Conservation (phyloP, 2,113 vertebrate species). For the Pedionomus torquatus region DNA sequence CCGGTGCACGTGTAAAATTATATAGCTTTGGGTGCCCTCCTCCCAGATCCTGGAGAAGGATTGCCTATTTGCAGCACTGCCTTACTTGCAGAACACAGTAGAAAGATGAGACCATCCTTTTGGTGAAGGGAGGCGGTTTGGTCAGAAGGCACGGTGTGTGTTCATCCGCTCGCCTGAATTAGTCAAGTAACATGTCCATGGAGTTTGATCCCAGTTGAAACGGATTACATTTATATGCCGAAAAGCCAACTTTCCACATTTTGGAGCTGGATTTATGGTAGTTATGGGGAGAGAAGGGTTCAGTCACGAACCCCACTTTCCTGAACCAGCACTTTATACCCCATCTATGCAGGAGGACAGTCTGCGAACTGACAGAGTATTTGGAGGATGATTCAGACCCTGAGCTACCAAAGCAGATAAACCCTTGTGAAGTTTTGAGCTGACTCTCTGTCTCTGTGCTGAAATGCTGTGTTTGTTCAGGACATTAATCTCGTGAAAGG, state of each 20-base stretch:
- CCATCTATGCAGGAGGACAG: neutral
- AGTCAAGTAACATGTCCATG: neutral
- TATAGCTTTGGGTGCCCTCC: neutral
- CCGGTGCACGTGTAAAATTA: neutral
- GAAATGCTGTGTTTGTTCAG: neutral
- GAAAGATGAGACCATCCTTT: neutral
- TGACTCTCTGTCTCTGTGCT: neutral
- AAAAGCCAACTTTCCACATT: neutral
- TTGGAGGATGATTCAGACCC: neutral
- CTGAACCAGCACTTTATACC: neutral
- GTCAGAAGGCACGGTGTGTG: neutral
- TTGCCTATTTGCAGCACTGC: neutral
- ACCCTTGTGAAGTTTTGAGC: neutral
- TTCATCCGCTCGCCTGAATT: neutral
- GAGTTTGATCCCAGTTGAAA: neutral
- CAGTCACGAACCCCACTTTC: neutral
- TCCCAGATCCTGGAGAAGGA: neutral
- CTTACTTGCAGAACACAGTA: neutral
- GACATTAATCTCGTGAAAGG: neutral
- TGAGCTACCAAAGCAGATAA: neutral
- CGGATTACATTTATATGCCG: accelerated
- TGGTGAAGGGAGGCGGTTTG: neutral
- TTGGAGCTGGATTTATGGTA: neutral
- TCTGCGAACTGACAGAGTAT: neutral
- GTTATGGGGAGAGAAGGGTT: neutral